These are phyloP conservation scores for Actinemys pallida DNA, from an alignment of 2,113 vertebrate species.

Conservation along the genomic window DNA sequence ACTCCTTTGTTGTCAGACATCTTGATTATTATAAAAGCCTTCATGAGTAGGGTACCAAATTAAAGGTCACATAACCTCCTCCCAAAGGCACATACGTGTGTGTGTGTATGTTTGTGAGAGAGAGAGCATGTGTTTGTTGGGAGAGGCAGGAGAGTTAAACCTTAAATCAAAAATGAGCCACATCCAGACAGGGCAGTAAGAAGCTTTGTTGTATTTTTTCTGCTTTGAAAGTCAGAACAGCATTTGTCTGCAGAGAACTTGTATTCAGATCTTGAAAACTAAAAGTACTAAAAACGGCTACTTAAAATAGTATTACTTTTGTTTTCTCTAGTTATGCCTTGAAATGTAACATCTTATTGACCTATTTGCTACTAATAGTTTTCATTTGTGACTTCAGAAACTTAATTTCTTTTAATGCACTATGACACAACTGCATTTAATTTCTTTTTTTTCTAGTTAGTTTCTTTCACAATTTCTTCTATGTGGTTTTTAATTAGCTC, in stretches of 20 bases:
- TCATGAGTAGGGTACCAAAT: not conserved
- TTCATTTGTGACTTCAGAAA: slow-evolving; percentile 8
- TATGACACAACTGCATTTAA: not conserved
- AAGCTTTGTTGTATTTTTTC: not conserved
- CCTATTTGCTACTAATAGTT: slow-evolving; percentile 6
- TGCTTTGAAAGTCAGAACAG: slow-evolving; percentile 25
- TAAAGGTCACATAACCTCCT: not conserved
- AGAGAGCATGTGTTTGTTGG: not conserved
- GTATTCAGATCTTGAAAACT: not conserved
- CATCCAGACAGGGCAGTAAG: not conserved
- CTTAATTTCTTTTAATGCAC: slow-evolving; percentile 19
- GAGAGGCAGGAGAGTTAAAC: not conserved
- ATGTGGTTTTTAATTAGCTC: not conserved
- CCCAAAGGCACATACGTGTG: not conserved
- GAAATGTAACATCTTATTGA: not conserved
- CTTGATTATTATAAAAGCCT: not conserved
- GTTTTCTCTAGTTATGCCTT: slow-evolving; percentile 3
- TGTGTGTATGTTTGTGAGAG: not conserved
- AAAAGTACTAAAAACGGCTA: slow-evolving; percentile 29
- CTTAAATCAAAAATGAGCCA: slow-evolving; percentile 25
- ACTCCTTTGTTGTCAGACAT: not conserved
- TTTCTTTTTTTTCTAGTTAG: not conserved
- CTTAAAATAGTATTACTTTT: slow-evolving; percentile 33
- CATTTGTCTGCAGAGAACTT: not conserved
- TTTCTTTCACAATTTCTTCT: not conserved